Evolutionary conservation across 37 sponge, comb jelly and placozoan genomes (phyloP).

Genomic region (Halisarca cf. caerulea): DNA sequence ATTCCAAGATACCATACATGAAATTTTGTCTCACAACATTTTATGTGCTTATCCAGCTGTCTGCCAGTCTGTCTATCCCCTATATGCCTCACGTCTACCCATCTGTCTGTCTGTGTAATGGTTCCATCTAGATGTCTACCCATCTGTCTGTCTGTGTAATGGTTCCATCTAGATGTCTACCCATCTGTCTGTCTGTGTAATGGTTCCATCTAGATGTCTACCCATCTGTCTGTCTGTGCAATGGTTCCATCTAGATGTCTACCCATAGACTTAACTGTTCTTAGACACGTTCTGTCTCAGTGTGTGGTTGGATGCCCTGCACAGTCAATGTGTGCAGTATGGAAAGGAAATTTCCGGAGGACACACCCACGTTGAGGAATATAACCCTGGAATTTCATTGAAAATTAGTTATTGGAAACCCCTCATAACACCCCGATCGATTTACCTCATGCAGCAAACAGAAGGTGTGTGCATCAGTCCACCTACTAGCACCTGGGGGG

Average conservation of each 20-base stretch:
- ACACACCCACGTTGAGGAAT: slow-evolving; percentile 69
- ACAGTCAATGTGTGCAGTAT: slow-evolving; percentile 37
- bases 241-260: slow-evolving; percentile 11
- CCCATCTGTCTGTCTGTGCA: not conserved
- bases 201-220: slow-evolving; percentile 15
- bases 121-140: too few species aligned
- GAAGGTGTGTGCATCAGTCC: not conserved
- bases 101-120: too few species aligned
- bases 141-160: too few species aligned
- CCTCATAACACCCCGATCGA: slow-evolving; percentile 5
- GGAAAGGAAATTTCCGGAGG: slow-evolving; percentile 34
- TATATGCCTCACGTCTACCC: too few species aligned
- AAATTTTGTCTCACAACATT: too few species aligned
- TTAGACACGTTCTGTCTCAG: slow-evolving; percentile 41
- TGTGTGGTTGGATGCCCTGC: slow-evolving; percentile 68
- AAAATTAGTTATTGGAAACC: slow-evolving; percentile 62
- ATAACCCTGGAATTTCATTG: slow-evolving; percentile 44
- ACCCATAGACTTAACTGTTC: not conserved
- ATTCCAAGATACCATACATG: too few species aligned
- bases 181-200: too few species aligned
- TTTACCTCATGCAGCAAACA: slow-evolving; percentile 37
- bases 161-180: slow-evolving; percentile 7
- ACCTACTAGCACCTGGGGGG: too few species aligned
- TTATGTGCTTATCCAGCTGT: too few species aligned
- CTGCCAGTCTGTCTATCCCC: too few species aligned